Evolutionary conservation across 2,797 vertebrate genomes (phyloP).

Genomic region (Tympanoctomys barrerae): DNA sequence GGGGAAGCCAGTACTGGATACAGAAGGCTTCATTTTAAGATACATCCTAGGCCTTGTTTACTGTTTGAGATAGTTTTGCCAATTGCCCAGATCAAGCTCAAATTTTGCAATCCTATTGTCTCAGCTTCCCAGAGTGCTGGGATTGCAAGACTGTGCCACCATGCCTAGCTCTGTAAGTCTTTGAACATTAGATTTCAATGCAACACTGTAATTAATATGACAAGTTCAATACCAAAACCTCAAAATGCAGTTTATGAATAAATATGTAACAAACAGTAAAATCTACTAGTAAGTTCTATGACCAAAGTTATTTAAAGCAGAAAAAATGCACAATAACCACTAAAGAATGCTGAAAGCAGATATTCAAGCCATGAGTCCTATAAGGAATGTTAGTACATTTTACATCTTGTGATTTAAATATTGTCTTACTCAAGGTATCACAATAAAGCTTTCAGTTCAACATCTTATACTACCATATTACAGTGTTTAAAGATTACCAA

Average conservation of each 20-base stretch:
- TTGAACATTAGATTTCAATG: conserved; percentile 34
- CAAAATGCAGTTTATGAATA: conserved; percentile 58
- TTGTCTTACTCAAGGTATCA: conserved; percentile 66
- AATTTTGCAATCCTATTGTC: neutral
- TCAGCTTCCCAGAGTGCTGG: neutral
- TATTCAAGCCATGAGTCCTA: conserved; percentile 61
- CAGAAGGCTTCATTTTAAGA: neutral
- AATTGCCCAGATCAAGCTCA: neutral
- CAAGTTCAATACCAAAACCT: conserved; percentile 61
- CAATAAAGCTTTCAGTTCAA: conserved; percentile 73
- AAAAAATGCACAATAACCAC: conserved; percentile 45
- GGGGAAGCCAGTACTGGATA: neutral
- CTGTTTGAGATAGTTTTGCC: neutral
- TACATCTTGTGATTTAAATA: conserved; percentile 71
- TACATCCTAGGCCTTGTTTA: neutral
- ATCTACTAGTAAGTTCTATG: conserved; percentile 55
- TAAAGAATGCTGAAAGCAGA: conserved; percentile 65
- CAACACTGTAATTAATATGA: conserved; percentile 65
- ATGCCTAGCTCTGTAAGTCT: neutral
- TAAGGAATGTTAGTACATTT: conserved; percentile 70
- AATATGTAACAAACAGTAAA: conserved; percentile 68
- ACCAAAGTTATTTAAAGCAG: conserved; percentile 53
- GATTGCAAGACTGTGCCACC: neutral
- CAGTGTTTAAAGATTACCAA: conserved; percentile 59
- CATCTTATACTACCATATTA: conserved; percentile 46